phyloP scores from a whole-genome alignment of 2,797 vertebrate species.

The Siniperca undulata region DNA sequence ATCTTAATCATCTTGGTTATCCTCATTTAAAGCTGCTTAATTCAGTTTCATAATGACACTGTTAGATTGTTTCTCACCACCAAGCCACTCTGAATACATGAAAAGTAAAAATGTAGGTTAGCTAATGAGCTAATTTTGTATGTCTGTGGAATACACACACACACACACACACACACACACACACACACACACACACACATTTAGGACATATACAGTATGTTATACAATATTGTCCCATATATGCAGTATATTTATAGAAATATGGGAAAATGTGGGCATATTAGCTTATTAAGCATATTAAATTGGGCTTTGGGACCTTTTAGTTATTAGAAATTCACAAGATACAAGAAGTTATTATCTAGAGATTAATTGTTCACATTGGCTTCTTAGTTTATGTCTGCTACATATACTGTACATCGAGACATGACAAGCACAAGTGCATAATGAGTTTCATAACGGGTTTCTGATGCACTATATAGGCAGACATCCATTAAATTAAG shows the following conservation, averaged over 20 bases:
- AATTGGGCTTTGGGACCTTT: slow-evolving; percentile 13
- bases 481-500: not conserved
- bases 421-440: not conserved
- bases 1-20: slow-evolving; percentile 45
- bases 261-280: not conserved
- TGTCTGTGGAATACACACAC: not conserved
- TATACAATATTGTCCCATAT: not conserved
- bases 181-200: not conserved
- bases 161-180: not conserved
- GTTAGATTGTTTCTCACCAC: slow-evolving; percentile 21
- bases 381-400: not conserved
- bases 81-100: not conserved
- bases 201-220: not conserved
- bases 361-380: slow-evolving; percentile 11
- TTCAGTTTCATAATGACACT: slow-evolving; percentile 34
- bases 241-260: not conserved
- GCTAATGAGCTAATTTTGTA: not conserved
- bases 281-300: not conserved
- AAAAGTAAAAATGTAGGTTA: not conserved
- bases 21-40: slow-evolving; percentile 22
- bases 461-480: not conserved
- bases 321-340: slow-evolving; percentile 16
- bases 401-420: not conserved
- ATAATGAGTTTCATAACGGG: not conserved
- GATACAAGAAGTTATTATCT: slow-evolving; percentile 9